Percentiles rank a stretch among this genome's conserved stretches.
Evolutionary conservation across 2,888 invertebrate species (phyloP).

Genomic region (Isotomurus palustris): DNA sequence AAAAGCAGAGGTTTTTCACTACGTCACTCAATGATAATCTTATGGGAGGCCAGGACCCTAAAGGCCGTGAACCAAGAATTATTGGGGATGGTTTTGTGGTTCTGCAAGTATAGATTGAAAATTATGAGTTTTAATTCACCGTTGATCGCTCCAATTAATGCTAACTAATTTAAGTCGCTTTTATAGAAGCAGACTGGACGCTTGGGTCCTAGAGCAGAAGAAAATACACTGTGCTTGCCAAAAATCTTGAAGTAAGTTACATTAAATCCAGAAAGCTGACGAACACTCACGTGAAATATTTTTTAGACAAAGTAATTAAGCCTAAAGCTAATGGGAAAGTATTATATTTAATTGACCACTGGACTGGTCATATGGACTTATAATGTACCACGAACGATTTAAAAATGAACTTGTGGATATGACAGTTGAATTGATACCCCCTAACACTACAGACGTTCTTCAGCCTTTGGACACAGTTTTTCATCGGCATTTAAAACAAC

Average conservation of each 20-base stretch:
- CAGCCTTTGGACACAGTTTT: conserved; percentile 13
- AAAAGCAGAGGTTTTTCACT: no score
- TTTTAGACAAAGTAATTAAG: conserved; percentile 5
- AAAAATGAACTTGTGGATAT: neutral
- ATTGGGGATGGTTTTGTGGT: neutral
- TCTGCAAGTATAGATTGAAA: neutral
- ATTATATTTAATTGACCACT: conserved; percentile 7
- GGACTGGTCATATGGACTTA: conserved; percentile 8
- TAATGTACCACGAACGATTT: neutral
- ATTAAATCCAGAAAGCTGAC: conserved; percentile 8
- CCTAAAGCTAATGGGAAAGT: neutral
- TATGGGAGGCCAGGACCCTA: no score
- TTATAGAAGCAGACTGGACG: conserved; percentile 3
- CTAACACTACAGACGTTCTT: no score
- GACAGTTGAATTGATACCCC: conserved; percentile 10
- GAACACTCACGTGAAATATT: neutral
- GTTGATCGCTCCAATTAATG: neutral
- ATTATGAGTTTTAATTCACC: neutral
- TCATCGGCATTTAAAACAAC: conserved; percentile 6
- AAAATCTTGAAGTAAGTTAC: conserved; percentile 1
- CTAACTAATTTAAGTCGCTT: neutral
- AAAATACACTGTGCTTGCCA: conserved; percentile 1
- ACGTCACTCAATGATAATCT: no score
- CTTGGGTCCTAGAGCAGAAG: neutral
- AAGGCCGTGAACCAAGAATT: no score